Conservation (phyloP, 2,113 vertebrate species). For the Setophaga kirtlandii region DNA sequence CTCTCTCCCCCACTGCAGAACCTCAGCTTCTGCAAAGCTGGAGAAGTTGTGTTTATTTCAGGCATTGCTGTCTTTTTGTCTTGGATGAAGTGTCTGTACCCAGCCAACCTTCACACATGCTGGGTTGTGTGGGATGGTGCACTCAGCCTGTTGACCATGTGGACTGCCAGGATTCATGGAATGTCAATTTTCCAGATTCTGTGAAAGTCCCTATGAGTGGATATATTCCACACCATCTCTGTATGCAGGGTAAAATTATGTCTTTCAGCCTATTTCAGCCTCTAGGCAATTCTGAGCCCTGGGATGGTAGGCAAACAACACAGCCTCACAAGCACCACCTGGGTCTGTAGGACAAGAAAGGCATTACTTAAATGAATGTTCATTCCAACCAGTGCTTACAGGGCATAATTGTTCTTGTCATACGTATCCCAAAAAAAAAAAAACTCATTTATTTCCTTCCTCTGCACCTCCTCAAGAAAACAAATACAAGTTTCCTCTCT, state of each 20-base stretch:
- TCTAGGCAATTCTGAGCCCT: background rate
- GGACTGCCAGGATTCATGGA: background rate
- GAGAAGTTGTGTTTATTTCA: background rate
- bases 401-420: background rate
- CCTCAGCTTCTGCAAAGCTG: background rate
- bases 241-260: background rate
- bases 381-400: background rate
- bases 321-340: background rate
- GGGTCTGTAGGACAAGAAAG: background rate
- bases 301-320: background rate
- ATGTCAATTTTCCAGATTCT: background rate
- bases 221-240: background rate
- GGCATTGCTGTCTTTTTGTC: background rate
- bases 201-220: background rate
- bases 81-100: background rate
- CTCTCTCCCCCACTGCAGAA: background rate
- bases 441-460: background rate
- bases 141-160: background rate
- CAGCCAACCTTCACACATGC: background rate
- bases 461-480: constrained; percentile 8
- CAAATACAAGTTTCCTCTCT: constrained; percentile 26
- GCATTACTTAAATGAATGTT: background rate
- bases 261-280: background rate
- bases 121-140: background rate
- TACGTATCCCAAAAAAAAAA: background rate